Base-by-base conservation (phyloP, 1,140 invertebrate genomes). In the Ditylenchus dipsaci region DNA sequence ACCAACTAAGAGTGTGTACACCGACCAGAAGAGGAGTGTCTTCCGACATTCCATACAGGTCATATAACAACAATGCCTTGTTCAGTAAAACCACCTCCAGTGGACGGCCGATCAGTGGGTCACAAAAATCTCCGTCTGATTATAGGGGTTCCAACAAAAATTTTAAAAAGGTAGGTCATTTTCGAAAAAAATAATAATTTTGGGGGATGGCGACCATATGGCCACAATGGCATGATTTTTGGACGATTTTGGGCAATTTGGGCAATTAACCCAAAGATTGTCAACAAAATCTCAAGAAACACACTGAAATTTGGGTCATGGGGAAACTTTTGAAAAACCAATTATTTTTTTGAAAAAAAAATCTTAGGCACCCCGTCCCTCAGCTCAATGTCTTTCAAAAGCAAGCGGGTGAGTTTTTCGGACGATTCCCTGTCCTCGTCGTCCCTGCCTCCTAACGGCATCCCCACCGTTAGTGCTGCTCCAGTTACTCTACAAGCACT, bases 401-500 rank as follows among this genome's bases (percentile, higher is more conserved):
- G 49, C 49, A 53, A 53, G 15, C 49, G 49, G 23, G 49, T 53
- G n/a, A 53, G 49, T 26, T 53, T 53, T 17, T 53, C 49, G 49
- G 49, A 53, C 15, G 49, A 53, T 17, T 61, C 59, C n/a, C 47
- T 61, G 1, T 33, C 59, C 7, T 61, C 59, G 15, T n/a, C 27
- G 3, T 33, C 59, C 19, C 19, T 61, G 27, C 3, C 38, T 19
- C 59, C 59, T 17, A 61, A 61, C 38, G 59, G 59, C 7, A 61
- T 45, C 38, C 11, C 53, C 33, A 38, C 11, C 33, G 3, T 11
- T 5, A 38, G 11, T 57, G 21, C 11, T 11, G 11, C 3, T 11
- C 21, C 53, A 57, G 53, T 57, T 11, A 7, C 45, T 43, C 62
- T 38, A 26, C 45, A 67, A 67, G 42, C 33, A 11, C 33, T 38